Base-by-base conservation (phyloP, 2,797 vertebrate genomes). In the Sebastes paucispinis region DNA sequence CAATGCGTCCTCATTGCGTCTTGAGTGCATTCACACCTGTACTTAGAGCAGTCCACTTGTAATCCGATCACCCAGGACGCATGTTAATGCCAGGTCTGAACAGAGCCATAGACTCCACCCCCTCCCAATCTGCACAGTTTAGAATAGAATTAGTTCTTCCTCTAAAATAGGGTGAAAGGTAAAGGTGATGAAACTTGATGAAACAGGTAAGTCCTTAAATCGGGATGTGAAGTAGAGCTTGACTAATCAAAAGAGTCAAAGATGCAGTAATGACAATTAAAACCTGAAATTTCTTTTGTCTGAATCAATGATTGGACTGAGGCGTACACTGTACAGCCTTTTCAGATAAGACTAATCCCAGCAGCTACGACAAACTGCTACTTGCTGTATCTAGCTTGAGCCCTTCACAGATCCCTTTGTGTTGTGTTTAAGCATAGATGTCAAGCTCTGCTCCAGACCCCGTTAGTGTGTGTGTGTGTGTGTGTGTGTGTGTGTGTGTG, bases 401-500 rank as follows among this genome's bases (percentile, higher is more conserved):
- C 6, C 63, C 47, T 27, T 43, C 57, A 24, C 34, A 10, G 18
- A 34, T 70, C 25, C 9, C 27, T 64, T 55, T 79, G 25, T 24
- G 27, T 55, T 70, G 6, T n/a, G 3, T 63, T 43, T 5, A n/a
- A 68, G 58, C 9, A 2, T 12, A 52, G 18, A 84, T 36, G 77
- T 84, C 79, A 86, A 86, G 75, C 81, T 83, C 77, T 83, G 75
- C 82, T 88, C 18, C 36, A 75, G 68, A 66, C 69, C 66, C 16
- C 64, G 34, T 54, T 20, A 14, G 4, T 43, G 36, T 74, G 64
- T 65, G 13, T 59, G 29, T 74, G 64, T 65, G 13, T 39, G 31
- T 39, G 36, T 39, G 10, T 60, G 24, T 68, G 4, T 43, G 36
- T 74, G 64, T 65, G 13, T 39, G 31, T 39, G 36, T 39, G 39